These are phyloP conservation scores for Apotomis betuletana DNA, from an alignment of 2,888 invertebrate species.

Conservation along the genomic window DNA sequence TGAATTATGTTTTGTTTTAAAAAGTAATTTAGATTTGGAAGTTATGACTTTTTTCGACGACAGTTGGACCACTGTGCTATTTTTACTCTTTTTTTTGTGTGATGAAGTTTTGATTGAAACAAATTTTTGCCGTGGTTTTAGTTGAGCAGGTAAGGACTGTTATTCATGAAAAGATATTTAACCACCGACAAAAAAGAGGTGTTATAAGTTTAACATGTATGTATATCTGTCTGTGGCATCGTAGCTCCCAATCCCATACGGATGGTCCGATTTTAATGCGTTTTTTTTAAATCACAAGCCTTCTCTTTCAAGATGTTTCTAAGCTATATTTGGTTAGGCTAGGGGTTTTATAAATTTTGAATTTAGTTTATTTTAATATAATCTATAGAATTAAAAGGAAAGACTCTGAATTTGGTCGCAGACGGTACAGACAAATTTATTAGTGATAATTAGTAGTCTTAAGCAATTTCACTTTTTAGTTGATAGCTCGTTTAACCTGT, in stretches of 20 bases:
- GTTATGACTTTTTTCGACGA: constrained; percentile 6
- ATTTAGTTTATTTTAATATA: no score
- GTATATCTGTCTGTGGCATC: no score
- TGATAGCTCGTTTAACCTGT: constrained; percentile 21
- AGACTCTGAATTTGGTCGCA: not conserved
- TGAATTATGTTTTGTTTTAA: constrained; percentile 24
- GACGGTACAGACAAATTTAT: constrained; percentile 5
- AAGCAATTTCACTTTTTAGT: constrained; percentile 39
- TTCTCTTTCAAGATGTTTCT: no score
- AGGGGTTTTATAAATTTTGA: no score
- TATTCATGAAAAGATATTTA: no score
- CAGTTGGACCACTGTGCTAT: constrained; percentile 1
- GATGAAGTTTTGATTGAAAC: not conserved
- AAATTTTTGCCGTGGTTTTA: not conserved
- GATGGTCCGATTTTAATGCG: no score
- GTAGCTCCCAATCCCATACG: no score
- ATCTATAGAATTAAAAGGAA: not conserved
- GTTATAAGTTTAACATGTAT: no score
- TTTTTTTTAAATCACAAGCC: no score
- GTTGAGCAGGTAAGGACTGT: not conserved
- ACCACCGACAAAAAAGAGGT: no score
- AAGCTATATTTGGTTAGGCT: no score
- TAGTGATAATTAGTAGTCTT: constrained; percentile 13
- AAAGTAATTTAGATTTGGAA: constrained; percentile 15
- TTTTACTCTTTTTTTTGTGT: not conserved